phyloP scores from a whole-genome alignment of 2,888 invertebrate species.

The Drosophila emarginata region DNA sequence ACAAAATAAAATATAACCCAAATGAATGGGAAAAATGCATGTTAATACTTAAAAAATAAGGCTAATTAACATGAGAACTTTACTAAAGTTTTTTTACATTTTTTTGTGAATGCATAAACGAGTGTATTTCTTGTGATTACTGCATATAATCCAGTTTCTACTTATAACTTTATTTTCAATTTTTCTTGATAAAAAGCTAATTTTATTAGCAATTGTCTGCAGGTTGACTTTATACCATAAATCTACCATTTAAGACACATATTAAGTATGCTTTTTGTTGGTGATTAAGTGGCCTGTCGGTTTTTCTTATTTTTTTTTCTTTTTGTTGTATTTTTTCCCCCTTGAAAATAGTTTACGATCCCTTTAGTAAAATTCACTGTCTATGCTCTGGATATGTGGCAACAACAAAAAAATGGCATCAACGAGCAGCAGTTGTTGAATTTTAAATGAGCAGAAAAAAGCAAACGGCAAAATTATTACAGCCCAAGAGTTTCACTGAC shows the following conservation, averaged over 20 bases:
- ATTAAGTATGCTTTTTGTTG: neutral
- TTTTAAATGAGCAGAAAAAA: constrained; percentile 72
- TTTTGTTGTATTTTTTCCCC: neutral
- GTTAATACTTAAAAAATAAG: too few relatives aligned
- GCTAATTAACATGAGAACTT: too few relatives aligned
- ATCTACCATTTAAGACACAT: neutral
- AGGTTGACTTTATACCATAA: neutral
- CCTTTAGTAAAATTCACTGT: constrained; percentile 3
- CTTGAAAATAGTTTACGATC: neutral
- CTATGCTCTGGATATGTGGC: constrained; percentile 14
- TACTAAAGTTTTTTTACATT: too few relatives aligned
- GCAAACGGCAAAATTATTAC: constrained; percentile 71
- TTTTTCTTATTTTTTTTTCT: neutral
- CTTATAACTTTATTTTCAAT: too few relatives aligned
- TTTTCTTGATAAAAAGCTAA: too few relatives aligned
- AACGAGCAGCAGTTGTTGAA: constrained; percentile 69
- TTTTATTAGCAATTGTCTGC: too few relatives aligned
- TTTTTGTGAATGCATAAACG: too few relatives aligned
- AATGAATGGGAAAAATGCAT: too few relatives aligned
- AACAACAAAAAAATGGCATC: constrained; percentile 30
- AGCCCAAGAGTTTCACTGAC: constrained; percentile 41
- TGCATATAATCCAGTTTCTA: too few relatives aligned
- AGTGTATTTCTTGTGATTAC: too few relatives aligned
- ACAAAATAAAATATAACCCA: too few relatives aligned
- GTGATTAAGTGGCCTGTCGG: neutral